A percentile compares a stretch with the other conserved stretches of the same genome.
These are phyloP conservation scores for Lasioglossum pauxillum DNA, from an alignment of 2,888 invertebrate species.

Conservation along the genomic window DNA sequence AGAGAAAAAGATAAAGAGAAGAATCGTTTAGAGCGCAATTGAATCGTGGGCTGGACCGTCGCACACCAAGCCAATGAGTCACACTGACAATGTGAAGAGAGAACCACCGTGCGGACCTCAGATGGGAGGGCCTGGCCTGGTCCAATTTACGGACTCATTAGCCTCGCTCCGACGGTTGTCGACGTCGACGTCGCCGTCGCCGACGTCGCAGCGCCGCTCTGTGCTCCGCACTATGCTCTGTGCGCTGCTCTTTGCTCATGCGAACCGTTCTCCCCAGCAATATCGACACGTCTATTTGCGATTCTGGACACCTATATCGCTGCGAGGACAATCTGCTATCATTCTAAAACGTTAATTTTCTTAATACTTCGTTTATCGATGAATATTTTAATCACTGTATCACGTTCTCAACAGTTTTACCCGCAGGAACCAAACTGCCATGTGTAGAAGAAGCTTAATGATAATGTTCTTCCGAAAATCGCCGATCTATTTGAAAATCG, in stretches of 20 bases:
- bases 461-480: no score
- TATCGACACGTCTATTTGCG: slow-evolving; percentile 29
- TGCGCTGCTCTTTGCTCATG: background rate
- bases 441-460: no score
- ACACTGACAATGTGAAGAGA: slow-evolving; percentile 73
- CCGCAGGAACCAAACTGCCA: no score
- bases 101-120: slow-evolving; percentile 71
- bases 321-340: slow-evolving; percentile 7
- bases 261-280: background rate
- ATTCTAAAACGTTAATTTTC: no score
- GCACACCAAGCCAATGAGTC: slow-evolving; percentile 70
- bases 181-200: slow-evolving; percentile 65
- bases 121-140: slow-evolving; percentile 73
- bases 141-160: slow-evolving; percentile 83
- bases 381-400: no score
- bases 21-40: slow-evolving; percentile 29
- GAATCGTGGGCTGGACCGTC: slow-evolving; percentile 55
- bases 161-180: slow-evolving; percentile 71
- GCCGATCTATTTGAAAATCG: no score
- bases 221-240: no score
- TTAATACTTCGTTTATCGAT: no score
- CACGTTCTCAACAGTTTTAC: no score
- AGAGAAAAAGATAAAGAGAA: background rate
- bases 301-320: slow-evolving; percentile 47
- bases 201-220: slow-evolving; percentile 10